Base-by-base conservation (phyloP, 2,113 vertebrate genomes). In the Psittacula cyanocephala region DNA sequence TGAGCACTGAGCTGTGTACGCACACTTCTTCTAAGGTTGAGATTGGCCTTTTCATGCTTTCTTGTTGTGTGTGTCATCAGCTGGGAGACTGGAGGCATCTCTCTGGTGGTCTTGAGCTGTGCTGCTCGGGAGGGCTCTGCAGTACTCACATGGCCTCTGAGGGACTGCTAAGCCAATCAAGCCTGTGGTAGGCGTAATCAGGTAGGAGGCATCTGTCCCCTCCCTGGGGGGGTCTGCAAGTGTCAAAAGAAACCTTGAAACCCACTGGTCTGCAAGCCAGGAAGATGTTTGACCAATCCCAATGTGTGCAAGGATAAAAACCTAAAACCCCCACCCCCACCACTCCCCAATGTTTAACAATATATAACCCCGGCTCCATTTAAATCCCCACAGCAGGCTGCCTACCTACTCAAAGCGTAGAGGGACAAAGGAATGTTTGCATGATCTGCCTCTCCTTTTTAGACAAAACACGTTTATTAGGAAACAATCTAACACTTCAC, bases 21-120 rank as follows among this genome's bases (percentile, higher is more conserved):
- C 23, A 11, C 1, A 3, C 46, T 84, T 88, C 43, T 31, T 88
- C 43, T 31, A 52, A 43, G 25, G 19, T n/a, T 62, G 57, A 43
- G 16, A 10, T 82, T 10, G 25, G 65, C 13, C 22, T 86, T 77
- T 33, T 89, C 28, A 17, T 1, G 3, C 29, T 86, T 90, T n/a
- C 17, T 59, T 3, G 1, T 43, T 1, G 2, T 0, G 0, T 3
- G 8, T 37, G 8, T 55, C 11, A 3, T 37, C 65, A n/a, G 43
- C 28, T 6, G 24, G n/a, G 63, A 39, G 39, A 13, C 43, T 68
- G 79, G 27, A 1, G 1, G 13, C 2, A 1, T 60, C 67, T 49
- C 65, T 71, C 28, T 6, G 3, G 33, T 55, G 70, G 17, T 60
- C 72, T 88, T 2, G 0, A 80, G 57, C 46, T n/a, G 5, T 63